Evolutionary conservation across 2,888 invertebrate genomes (phyloP).

Genomic region (Andrena fulva): DNA sequence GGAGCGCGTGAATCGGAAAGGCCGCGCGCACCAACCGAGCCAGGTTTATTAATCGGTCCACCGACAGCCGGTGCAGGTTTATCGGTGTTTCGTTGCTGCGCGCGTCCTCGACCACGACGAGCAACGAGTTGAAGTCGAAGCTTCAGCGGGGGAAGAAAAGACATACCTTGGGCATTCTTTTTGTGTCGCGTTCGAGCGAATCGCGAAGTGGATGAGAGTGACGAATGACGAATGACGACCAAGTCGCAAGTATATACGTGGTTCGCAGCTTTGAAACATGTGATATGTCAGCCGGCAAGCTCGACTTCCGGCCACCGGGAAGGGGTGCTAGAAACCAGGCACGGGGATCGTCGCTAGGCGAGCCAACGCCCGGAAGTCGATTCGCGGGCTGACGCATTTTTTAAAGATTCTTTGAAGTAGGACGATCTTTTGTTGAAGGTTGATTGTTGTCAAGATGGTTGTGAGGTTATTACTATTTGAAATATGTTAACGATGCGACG

Average conservation of each 20-base stretch:
- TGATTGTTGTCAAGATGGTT: conserved; percentile 84
- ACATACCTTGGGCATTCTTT: conserved; percentile 67
- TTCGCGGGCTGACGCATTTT: conserved; percentile 75
- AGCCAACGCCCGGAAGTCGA: conserved; percentile 59
- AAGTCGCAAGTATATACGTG: conserved; percentile 68
- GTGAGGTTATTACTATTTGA: conserved; percentile 82
- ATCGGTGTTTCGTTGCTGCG: background rate
- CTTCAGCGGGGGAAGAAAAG: conserved; percentile 21
- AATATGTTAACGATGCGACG: conserved; percentile 76
- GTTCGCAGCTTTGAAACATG: conserved; percentile 80
- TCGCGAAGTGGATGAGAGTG: conserved; percentile 60
- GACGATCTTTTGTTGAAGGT: conserved; percentile 81
- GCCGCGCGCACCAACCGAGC: conserved; percentile 21
- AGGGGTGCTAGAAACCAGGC: background rate
- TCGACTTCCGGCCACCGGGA: conserved; percentile 60
- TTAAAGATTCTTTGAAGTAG: conserved; percentile 79
- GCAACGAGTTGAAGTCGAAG: conserved; percentile 16
- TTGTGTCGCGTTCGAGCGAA: conserved; percentile 60
- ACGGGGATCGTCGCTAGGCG: background rate
- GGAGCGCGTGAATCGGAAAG: conserved; percentile 46
- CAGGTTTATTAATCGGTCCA: conserved; percentile 25
- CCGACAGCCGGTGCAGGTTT: background rate
- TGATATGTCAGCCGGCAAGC: conserved; percentile 79
- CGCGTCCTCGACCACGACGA: background rate
- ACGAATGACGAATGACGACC: conserved; percentile 52